phyloP scores from a whole-genome alignment of 2,113 vertebrate species.

The Cochlearius cochlearius region DNA sequence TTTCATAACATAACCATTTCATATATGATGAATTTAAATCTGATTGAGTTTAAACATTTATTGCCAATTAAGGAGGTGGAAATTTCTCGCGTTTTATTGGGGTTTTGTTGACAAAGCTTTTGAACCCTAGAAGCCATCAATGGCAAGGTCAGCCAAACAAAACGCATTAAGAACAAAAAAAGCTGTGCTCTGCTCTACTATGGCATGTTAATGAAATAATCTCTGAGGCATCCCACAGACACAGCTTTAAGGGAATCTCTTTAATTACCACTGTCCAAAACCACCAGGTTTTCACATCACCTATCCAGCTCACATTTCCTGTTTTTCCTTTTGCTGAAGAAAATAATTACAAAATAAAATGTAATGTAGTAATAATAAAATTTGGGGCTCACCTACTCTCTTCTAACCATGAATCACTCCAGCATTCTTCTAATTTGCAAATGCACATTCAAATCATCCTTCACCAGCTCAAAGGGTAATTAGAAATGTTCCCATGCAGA shows the following conservation, averaged over 20 bases:
- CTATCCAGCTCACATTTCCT: background rate
- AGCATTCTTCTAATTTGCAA: background rate
- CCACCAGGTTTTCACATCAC: background rate
- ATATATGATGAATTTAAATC: background rate
- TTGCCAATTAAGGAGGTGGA: background rate
- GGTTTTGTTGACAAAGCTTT: background rate
- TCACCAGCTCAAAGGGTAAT: background rate
- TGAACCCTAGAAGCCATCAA: background rate
- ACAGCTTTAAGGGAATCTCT: background rate
- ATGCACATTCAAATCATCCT: background rate
- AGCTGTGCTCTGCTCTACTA: background rate
- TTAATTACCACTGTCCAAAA: background rate
- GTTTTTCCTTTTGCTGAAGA: background rate
- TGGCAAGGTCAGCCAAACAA: background rate
- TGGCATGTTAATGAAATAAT: background rate
- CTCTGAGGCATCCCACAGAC: background rate
- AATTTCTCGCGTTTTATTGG: rapidly evolving
- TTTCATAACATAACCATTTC: background rate
- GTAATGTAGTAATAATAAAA: background rate
- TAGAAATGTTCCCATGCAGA: background rate
- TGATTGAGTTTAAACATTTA: background rate
- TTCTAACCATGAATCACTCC: background rate
- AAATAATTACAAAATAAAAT: background rate
- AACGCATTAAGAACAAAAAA: background rate
- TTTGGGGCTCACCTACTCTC: background rate